Conservation (phyloP, 2,888 invertebrate species). For the Zygogramma bicolorata region DNA sequence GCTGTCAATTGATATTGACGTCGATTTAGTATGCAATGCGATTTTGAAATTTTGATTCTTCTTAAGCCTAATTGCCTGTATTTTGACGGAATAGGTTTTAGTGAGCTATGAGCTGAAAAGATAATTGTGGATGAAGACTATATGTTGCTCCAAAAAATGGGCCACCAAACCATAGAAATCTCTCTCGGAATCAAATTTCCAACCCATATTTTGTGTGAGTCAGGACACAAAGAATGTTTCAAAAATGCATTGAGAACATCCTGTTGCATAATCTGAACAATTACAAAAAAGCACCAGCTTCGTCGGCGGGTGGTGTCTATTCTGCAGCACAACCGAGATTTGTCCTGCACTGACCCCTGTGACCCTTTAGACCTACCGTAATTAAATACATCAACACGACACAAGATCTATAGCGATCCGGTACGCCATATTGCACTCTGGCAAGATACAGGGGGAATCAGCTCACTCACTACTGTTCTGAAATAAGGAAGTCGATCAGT, state of each 20-base stretch:
- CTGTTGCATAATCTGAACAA: background rate
- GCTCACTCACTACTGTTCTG: background rate
- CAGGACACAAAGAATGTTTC: background rate
- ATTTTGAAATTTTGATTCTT: no score
- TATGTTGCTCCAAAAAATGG: no score
- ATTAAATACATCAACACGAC: constrained; percentile 49
- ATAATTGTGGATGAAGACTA: no score
- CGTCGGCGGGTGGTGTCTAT: constrained; percentile 26
- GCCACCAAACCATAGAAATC: no score
- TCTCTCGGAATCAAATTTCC: no score
- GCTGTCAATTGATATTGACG: no score
- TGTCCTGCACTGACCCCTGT: constrained; percentile 36
- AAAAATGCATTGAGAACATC: background rate
- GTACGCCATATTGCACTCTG: constrained; percentile 43
- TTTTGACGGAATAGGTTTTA: no score
- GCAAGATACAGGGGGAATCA: background rate
- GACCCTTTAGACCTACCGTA: constrained; percentile 38
- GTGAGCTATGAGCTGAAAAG: no score
- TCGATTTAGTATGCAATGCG: no score
- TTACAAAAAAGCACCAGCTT: constrained; percentile 32
- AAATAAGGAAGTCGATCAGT: no score
- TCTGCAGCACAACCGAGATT: constrained; percentile 31
- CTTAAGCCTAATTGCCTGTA: no score
- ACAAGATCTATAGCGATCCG: constrained; percentile 45
- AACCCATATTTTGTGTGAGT: no score